Base-by-base conservation (phyloP, 2,113 vertebrate genomes). In the Leuciscus idus region DNA sequence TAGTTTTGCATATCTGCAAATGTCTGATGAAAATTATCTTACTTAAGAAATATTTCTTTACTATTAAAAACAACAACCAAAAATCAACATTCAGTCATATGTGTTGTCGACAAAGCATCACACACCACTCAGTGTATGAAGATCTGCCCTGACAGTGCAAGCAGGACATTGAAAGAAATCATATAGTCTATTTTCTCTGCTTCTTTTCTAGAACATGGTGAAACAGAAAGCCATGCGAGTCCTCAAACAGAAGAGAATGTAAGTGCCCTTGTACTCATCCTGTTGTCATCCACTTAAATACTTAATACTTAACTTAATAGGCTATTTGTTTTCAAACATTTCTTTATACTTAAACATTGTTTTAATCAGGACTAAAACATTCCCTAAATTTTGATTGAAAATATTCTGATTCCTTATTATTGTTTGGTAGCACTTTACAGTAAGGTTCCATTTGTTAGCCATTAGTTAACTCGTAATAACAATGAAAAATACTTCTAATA, bases 181-280 rank as follows among this genome's bases (percentile, higher is more conserved):
- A 13, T 81, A 6, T 26, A 21, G 8, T 50, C 7, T 4, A 2
- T 36, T 0, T 39, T 59, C 77, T 0, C 84, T 68, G 85, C 62
- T 90, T 93, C 55, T 91, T 68, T 91, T 93, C 86, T 91, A 99
- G 98, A 99, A 99, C 90, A 97, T 98, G 96, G 98, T 99, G 70
- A 99, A 99, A 90, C 98, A 99, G 94, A 99, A 99, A 89, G 98
- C 98, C 0, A 79, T 99, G 96, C 93, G 98, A 88, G 96, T 99
- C 66, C 93, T 99, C 62, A 99, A 99, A 92, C 98, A 99, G 93
- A 99, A 99, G 90, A 95, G 96, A 92, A 98, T 98, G 98, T 99
- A 93, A 98, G 98, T 97, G 86, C 36, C 28, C 21, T 30, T 75
- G 19, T 76, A 17, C 11, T 76, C 1, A 28, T 30, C 13, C 12